Percentiles rank a stretch among this genome's conserved stretches.
phyloP scores from a whole-genome alignment of 2,888 invertebrate genomes.

The Rosalia funebris region DNA sequence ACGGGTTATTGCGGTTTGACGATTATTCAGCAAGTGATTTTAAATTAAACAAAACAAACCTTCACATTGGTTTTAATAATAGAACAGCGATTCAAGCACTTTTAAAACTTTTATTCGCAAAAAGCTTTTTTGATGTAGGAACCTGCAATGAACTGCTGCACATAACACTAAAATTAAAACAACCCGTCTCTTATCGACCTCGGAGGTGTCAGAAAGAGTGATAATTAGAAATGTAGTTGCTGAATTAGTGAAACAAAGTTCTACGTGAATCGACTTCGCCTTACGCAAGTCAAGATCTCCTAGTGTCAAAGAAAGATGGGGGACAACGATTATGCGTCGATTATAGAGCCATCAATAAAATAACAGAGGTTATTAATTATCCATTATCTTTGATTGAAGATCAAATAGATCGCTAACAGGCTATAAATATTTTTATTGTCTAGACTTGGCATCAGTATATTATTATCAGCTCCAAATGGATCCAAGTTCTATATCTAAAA shows the following conservation, averaged over 20 bases:
- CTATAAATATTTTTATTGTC: not conserved
- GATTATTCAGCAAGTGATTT: not conserved
- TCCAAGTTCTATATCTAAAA: not conserved
- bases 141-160: not conserved
- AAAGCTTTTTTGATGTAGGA: not conserved
- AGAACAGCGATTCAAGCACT: not conserved
- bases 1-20: not conserved
- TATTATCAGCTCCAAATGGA: not conserved
- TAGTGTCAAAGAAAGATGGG: conserved; percentile 3
- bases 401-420: conserved; percentile 10
- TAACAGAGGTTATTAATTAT: conserved; percentile 12
- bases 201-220: not conserved
- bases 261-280: conserved; percentile 6
- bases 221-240: not conserved
- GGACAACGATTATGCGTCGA: conserved; percentile 14
- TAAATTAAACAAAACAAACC: not conserved
- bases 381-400: conserved; percentile 13
- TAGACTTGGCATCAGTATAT: conserved; percentile 1
- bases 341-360: conserved; percentile 21
- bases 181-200: not conserved
- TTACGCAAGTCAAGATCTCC: not conserved
- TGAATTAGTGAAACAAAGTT: conserved; percentile 8
- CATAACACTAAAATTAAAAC: not conserved
- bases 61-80: not conserved
- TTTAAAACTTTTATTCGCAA: not conserved